Base-by-base conservation (phyloP, 1,140 invertebrate species). In the Drosophila ambigua region DNA sequence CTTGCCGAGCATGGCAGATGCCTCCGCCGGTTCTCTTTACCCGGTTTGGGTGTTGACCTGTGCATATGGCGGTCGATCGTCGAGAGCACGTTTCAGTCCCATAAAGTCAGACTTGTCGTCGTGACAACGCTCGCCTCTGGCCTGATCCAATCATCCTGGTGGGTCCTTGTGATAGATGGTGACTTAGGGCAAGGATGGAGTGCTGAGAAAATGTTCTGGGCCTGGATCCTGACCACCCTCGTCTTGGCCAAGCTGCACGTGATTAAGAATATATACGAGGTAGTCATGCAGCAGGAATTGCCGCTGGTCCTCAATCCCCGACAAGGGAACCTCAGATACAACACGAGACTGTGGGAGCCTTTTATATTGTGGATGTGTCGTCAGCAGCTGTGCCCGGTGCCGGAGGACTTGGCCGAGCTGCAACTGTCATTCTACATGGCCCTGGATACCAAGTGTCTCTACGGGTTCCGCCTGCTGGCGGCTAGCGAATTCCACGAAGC, bases 401-500 rank as follows among this genome's bases (percentile, higher is more conserved):
- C 13, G 0, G 2, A 9, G 4, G 7, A 9, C 0, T 8, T 13
- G 39, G 23, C 7, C 6, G 31, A 9, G 2, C 15, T 55, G 4
- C 15, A 53, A 13, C 4, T 76, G 5, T 45, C 72, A 7, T n/a
- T 62, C 1, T 11, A 16, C 13, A 31, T 35, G 24, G 63, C 63
- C 0, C 28, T 83, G 45, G 26, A 57, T 11, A 41, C 26, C 4
- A 8, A 8, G 2, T 35, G 23, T 13, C 20, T 77, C 0, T 48
- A 59, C 20, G 79, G 79, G 0, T 78, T 82, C 39, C 51, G 60
- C 4, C n/a, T 76, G 26, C 66, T 72, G 41, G 61, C 60, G n/a
- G 59, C 76, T 4, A 50, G 44, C 9, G 62, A 79, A 2, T 83
- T 84, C 24, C 59, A 57, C 24, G 26, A 28, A 8, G 6, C 44